Evolutionary conservation across 2,888 invertebrate genomes (phyloP).

Genomic region (Bembecia ichneumoniformis): DNA sequence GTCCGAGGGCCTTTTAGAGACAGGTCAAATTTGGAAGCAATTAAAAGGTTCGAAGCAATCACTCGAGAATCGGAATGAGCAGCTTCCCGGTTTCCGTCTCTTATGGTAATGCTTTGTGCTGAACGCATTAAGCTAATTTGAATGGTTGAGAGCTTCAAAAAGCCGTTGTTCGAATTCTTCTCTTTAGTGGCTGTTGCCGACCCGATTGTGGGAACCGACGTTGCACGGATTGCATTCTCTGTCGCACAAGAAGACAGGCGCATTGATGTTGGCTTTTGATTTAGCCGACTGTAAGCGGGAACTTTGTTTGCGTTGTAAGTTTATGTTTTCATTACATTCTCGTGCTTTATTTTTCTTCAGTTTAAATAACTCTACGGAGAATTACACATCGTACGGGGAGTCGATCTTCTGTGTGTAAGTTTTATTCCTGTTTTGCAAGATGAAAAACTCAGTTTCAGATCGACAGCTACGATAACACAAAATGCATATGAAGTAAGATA

Average conservation of each 20-base stretch:
- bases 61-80: slow-evolving; percentile 29
- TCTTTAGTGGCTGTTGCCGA: slow-evolving; percentile 50
- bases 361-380: slow-evolving; percentile 4
- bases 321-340: slow-evolving; percentile 32
- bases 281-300: slow-evolving; percentile 27
- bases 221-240: slow-evolving; percentile 55
- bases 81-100: slow-evolving; percentile 43
- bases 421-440: not conserved
- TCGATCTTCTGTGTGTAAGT: not conserved
- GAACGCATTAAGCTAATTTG: slow-evolving; percentile 70
- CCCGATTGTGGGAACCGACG: slow-evolving; percentile 54
- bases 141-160: slow-evolving; percentile 64
- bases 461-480: not conserved
- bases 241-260: slow-evolving; percentile 32
- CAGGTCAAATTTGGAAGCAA: not conserved
- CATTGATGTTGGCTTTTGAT: slow-evolving; percentile 44
- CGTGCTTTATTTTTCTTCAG: slow-evolving; percentile 7
- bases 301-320: slow-evolving; percentile 31
- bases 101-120: slow-evolving; percentile 66
- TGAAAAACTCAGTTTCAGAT: slow-evolving; percentile 1
- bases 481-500: slow-evolving; percentile 13
- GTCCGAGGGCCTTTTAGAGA: not conserved
- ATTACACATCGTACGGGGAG: not conserved
- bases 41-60: slow-evolving; percentile 29
- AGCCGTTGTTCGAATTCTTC: slow-evolving; percentile 65